Evolutionary conservation across 2,797 vertebrate species (phyloP).

Genomic region (Acipenser oxyrinchus): DNA sequence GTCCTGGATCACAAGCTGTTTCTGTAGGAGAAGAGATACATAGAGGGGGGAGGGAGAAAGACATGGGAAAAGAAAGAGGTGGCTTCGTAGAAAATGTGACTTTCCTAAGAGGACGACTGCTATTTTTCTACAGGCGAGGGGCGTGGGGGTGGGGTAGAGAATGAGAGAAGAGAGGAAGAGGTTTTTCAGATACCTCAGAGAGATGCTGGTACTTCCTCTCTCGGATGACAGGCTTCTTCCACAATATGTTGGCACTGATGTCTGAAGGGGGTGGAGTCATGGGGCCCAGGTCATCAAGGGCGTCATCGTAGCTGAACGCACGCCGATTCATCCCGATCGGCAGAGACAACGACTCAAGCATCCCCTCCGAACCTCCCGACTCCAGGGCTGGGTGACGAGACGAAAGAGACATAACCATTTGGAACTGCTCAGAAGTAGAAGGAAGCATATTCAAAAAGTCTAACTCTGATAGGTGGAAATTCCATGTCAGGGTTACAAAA

Average conservation of each 20-base stretch:
- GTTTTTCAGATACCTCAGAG: constrained; percentile 59
- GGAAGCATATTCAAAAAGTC: constrained; percentile 1
- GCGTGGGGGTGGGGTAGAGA: not conserved
- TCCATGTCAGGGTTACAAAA: not conserved
- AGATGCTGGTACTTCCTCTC: constrained; percentile 79
- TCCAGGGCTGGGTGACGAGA: constrained; percentile 26
- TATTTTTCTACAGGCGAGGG: too few species aligned
- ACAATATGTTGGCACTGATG: constrained; percentile 68
- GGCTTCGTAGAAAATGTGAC: not conserved
- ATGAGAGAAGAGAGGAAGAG: not conserved
- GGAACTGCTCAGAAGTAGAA: not conserved
- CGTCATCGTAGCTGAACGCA: constrained; percentile 86
- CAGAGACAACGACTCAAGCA: constrained; percentile 71
- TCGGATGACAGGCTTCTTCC: constrained; percentile 83
- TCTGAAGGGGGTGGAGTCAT: constrained; percentile 82
- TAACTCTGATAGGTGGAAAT: not conserved
- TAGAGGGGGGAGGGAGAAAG: constrained; percentile 11
- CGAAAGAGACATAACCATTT: not conserved
- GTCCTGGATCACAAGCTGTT: too few species aligned
- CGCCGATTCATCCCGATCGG: constrained; percentile 72
- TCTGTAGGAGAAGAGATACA: constrained; percentile 4
- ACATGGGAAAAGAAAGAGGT: constrained; percentile 18
- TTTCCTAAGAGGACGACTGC: too few species aligned
- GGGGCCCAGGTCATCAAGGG: constrained; percentile 59
- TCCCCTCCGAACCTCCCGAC: constrained; percentile 41